Base-by-base conservation (phyloP, 2,113 vertebrate genomes). In the Petaurus breviceps region DNA sequence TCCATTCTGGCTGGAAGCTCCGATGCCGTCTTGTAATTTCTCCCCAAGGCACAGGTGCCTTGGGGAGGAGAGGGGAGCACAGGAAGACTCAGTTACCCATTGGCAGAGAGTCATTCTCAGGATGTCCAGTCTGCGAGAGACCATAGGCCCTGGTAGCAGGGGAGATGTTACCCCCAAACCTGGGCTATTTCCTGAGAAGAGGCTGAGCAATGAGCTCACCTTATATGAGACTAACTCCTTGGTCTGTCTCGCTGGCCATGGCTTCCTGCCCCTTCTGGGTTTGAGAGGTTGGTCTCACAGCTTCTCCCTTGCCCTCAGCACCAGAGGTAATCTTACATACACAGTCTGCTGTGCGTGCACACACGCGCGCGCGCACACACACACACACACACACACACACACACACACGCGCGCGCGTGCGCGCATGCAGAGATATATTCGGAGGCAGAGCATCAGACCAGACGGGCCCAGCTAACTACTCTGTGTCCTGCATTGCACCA, bases 191-290 rank as follows among this genome's bases (percentile, higher is more conserved):
- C 8, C 28, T 53, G 92, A 92, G 0, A 47, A 52, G 61, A 91
- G 46, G 46, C 25, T 84, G 51, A 93, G 22, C 28, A 11, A 26
- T 53, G 12, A 89, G 92, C 94, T 23, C 24, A 3, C 31, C 19
- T 90, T 49, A 49, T 31, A 26, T 31, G 47, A 51, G 55, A 3
- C 89, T 0, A 8, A 92, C 31, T 19, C 26, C 19, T 92, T 51
- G 84, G 43, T 92, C 52, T 3, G 10, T 47, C 10, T 92, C 93
- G 50, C 91, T 94, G 61, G 55, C 12, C 23, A 14, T 55, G 90
- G 91, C 55, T 68, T 92, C 93, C 61, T 96, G 94, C 90, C 52
- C 91, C 91, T 61, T 93, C 89, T 93, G 95, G 92, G 94, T 93
- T 77, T 91, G 95, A 93, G 93, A 90, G 84, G 57, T 47, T 50